Evolutionary conservation across 2,797 vertebrate genomes (phyloP).

Genomic region (Microctenopoma lineatum): DNA sequence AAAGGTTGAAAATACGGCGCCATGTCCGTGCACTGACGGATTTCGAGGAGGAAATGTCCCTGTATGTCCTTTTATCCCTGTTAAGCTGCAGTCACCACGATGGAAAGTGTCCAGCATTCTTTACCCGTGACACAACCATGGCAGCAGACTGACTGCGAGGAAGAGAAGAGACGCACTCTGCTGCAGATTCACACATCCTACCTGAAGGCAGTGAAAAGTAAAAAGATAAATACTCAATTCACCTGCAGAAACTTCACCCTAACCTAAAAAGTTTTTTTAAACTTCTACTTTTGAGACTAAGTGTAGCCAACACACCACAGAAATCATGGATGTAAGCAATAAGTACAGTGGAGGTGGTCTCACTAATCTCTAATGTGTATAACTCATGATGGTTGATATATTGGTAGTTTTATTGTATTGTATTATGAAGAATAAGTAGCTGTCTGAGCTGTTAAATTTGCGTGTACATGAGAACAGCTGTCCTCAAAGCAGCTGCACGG

Average conservation of each 20-base stretch:
- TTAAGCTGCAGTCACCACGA: conserved; percentile 32
- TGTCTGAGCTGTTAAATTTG: conserved; percentile 7
- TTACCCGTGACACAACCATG: conserved; percentile 41
- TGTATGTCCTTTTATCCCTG: conserved; percentile 21
- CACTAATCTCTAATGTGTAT: too few species aligned
- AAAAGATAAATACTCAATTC: not conserved
- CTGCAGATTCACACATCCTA: not conserved
- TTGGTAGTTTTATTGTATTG: too few species aligned
- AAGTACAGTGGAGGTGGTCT: too few species aligned
- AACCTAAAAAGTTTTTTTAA: too few species aligned
- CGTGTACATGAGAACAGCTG: conserved; percentile 18
- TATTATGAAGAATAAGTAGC: conserved; percentile 5
- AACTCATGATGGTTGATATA: too few species aligned
- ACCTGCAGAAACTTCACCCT: not conserved
- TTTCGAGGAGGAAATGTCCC: conserved; percentile 25
- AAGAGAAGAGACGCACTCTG: conserved; percentile 7
- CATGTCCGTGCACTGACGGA: conserved; percentile 5
- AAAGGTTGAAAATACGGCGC: not conserved
- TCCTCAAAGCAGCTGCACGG: conserved; percentile 30
- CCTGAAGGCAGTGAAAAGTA: too few species aligned
- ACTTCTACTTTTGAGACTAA: too few species aligned
- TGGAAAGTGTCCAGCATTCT: conserved; percentile 51
- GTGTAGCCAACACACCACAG: too few species aligned
- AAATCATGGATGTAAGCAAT: too few species aligned
- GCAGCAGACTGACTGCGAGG: not conserved